These are phyloP conservation scores for Rutilus rutilus DNA, from an alignment of 2,113 vertebrate genomes.

Conservation along the genomic window DNA sequence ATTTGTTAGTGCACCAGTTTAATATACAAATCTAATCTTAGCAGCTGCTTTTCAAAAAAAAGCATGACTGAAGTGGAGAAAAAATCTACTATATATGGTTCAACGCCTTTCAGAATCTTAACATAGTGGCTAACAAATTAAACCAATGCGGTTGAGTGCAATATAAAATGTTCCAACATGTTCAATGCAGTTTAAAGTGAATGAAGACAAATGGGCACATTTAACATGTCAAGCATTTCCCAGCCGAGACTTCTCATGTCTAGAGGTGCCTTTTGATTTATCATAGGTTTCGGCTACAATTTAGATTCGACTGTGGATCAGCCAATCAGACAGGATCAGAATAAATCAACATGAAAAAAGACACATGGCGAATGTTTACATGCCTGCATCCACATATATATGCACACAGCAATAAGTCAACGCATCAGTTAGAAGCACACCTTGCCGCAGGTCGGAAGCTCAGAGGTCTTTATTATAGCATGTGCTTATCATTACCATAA, in stretches of 20 bases:
- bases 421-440: conserved; percentile 52
- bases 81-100: conserved; percentile 2
- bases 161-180: conserved; percentile 9
- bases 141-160: neutral
- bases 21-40: conserved; percentile 10
- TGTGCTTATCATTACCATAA: conserved; percentile 57
- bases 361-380: neutral
- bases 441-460: conserved; percentile 46
- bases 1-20: conserved; percentile 22
- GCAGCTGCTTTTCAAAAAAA: conserved; percentile 30
- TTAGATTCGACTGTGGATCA: neutral
- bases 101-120: neutral
- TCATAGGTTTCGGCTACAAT: conserved; percentile 37
- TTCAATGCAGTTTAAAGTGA: conserved; percentile 9
- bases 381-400: conserved; percentile 14
- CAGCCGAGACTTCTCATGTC: conserved; percentile 1
- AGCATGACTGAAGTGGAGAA: neutral
- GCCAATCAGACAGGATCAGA: conserved; percentile 38
- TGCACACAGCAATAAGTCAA: conserved; percentile 21
- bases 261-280: conserved; percentile 2
- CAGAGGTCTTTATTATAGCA: conserved; percentile 51
- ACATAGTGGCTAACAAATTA: conserved; percentile 26
- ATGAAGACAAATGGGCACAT: conserved; percentile 34
- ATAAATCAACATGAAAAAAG: conserved; percentile 32
- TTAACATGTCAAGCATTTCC: conserved; percentile 22